A percentile compares a stretch with the other conserved stretches of the same genome.
Conservation (phyloP, 1,140 invertebrate genomes). For the Eriosoma lanigerum region DNA sequence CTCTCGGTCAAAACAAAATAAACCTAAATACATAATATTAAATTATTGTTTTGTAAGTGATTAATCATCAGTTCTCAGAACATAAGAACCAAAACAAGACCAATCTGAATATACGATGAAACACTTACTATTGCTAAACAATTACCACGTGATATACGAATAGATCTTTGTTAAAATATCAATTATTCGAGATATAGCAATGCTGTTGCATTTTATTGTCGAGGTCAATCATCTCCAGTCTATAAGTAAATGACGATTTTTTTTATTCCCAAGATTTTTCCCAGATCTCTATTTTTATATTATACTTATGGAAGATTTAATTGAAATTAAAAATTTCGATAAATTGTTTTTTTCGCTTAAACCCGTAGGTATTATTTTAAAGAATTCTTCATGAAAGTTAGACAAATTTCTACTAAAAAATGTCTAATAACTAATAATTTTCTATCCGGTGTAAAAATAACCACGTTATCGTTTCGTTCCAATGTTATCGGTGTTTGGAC, state of each 20-base stretch:
- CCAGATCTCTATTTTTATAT: not conserved
- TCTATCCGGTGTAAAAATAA: conserved; percentile 6
- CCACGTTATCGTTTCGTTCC: conserved; percentile 10
- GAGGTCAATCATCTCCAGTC: conserved; percentile 26
- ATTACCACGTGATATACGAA: conserved; percentile 3
- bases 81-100: not conserved
- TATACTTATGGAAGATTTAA: not conserved
- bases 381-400: no score
- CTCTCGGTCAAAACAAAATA: conserved; percentile 4
- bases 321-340: no score
- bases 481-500: conserved; percentile 9
- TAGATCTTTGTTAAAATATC: conserved; percentile 24
- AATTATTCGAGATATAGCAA: not conserved
- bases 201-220: not conserved
- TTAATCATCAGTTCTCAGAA: conserved; percentile 21
- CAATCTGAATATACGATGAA: conserved; percentile 26
- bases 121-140: conserved; percentile 31
- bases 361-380: not conserved
- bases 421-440: not conserved
- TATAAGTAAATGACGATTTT: conserved; percentile 6
- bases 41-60: not conserved
- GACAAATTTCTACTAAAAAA: not conserved
- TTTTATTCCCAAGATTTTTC: no score
- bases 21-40: conserved; percentile 11
- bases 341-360: not conserved